A percentile compares a stretch with the other conserved stretches of the same genome.
These are phyloP conservation scores for Eulacestoma nigropectus DNA, from an alignment of 2,113 vertebrate species.

Conservation along the genomic window DNA sequence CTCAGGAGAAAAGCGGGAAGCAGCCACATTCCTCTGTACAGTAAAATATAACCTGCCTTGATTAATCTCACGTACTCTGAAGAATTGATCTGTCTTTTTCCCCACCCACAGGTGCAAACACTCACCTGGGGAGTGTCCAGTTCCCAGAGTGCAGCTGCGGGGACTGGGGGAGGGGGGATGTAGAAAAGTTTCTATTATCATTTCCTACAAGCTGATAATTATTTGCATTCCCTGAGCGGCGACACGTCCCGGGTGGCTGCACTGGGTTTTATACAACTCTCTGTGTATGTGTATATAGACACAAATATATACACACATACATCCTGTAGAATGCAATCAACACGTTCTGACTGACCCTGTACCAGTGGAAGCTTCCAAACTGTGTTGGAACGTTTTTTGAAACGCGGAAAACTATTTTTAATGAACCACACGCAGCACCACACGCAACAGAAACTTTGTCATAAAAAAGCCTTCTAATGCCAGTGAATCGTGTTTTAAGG, in stretches of 20 bases:
- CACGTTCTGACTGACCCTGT: neutral
- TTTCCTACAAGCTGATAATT: neutral
- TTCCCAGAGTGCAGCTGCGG: slow-evolving; percentile 11
- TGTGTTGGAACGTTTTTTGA: neutral
- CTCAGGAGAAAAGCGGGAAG: neutral
- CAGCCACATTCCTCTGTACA: neutral
- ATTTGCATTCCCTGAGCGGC: neutral
- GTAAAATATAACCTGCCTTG: neutral
- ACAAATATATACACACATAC: neutral
- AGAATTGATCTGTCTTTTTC: slow-evolving; percentile 4
- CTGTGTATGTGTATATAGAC: neutral
- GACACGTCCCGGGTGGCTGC: neutral
- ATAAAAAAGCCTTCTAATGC: slow-evolving; percentile 32
- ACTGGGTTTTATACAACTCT: neutral
- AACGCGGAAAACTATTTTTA: slow-evolving; percentile 21
- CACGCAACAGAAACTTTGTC: neutral
- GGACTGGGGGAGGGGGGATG: neutral
- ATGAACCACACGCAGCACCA: neutral
- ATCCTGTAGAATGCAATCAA: neutral
- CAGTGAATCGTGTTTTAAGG: slow-evolving; percentile 39
- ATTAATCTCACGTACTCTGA: neutral
- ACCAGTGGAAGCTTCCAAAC: neutral
- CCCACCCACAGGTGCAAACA: neutral
- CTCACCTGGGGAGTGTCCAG: neutral
- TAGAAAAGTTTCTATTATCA: neutral